phyloP scores from a whole-genome alignment of 1,140 invertebrate species.

The Mya arenaria region DNA sequence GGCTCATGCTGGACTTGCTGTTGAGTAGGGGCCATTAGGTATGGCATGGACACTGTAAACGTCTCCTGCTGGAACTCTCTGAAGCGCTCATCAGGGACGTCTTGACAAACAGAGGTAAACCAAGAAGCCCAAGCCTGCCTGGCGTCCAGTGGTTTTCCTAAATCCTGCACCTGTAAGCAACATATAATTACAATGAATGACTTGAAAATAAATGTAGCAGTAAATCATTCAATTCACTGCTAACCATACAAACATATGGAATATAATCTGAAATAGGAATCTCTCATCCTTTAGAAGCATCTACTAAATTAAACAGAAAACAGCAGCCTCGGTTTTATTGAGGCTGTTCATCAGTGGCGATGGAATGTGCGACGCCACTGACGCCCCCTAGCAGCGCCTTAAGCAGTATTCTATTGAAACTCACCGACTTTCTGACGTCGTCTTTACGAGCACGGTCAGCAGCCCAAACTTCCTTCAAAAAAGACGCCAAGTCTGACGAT shows the following conservation, averaged over 20 bases:
- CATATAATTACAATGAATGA: background rate
- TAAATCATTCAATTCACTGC: background rate
- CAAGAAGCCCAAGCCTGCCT: background rate
- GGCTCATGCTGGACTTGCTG: too few relatives aligned
- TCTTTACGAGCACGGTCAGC: background rate
- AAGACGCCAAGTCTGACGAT: background rate
- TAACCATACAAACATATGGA: too few relatives aligned
- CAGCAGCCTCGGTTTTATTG: too few relatives aligned
- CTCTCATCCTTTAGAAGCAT: too few relatives aligned
- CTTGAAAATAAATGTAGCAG: background rate
- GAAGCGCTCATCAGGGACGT: background rate
- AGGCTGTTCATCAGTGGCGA: too few relatives aligned
- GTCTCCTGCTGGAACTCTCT: background rate
- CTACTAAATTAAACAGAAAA: too few relatives aligned
- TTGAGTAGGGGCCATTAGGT: background rate
- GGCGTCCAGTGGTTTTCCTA: background rate
- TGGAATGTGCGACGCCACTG: too few relatives aligned
- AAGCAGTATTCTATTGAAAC: too few relatives aligned
- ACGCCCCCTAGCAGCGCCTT: too few relatives aligned
- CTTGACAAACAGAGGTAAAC: too few relatives aligned
- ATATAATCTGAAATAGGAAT: too few relatives aligned
- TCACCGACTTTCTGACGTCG: too few relatives aligned
- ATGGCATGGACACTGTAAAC: background rate
- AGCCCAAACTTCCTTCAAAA: background rate
- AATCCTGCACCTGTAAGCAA: background rate